Evolutionary conservation across 2,113 vertebrate species (phyloP), one percentile per base, ranked within the genome.

Genomic region (Tylochromis polylepis): DNA sequence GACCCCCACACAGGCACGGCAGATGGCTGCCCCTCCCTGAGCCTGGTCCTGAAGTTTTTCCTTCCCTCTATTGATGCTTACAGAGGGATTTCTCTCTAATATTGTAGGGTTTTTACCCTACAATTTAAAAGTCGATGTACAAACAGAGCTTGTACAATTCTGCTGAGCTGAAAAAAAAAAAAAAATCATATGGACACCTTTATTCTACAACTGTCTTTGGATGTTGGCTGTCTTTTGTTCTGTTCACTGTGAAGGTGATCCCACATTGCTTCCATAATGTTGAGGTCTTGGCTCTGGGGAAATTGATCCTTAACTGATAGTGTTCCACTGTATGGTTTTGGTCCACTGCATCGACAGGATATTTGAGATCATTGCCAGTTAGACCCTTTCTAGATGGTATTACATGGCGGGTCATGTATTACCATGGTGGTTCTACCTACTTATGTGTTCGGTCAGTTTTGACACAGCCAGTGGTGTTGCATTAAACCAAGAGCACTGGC

Each of bases 31-130:
- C 0, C 31, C 59, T n/a, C 59, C 59, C 29, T 65, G 31, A 36
- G 34, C 18, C 60, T n/a, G 60, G 0, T n/a, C 31, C 31, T 62
- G 1, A 0, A 62, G 29, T 4, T 62, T 62, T 60, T 0, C 0
- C 16, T 29, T 62, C 59, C 29, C 1, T 62, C 29, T 34, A 6
- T 34, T 0, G 59, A 62, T 11, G 59, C 5, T 34, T 34, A 34
- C 59, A 62, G 59, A 62, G 59, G 27, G 59, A 9, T 2, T 62
- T 62, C 59, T 62, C 59, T 62, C 29, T 62, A 4, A 62, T 62
- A 11, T 62, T 62, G 29, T 20, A 10, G 27, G 27, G 3, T 18
- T 31, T 18, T 60, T 60, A 60, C 15, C 27, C 58, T 60, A 31
- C 10, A 31, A 20, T 60, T 60, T 62, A 62, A 34, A 34, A 34